A percentile compares a stretch with the other conserved stretches of the same genome.
These are phyloP conservation scores for Dryobotodes eremita DNA, from an alignment of 2,888 invertebrate genomes.

Conservation along the genomic window DNA sequence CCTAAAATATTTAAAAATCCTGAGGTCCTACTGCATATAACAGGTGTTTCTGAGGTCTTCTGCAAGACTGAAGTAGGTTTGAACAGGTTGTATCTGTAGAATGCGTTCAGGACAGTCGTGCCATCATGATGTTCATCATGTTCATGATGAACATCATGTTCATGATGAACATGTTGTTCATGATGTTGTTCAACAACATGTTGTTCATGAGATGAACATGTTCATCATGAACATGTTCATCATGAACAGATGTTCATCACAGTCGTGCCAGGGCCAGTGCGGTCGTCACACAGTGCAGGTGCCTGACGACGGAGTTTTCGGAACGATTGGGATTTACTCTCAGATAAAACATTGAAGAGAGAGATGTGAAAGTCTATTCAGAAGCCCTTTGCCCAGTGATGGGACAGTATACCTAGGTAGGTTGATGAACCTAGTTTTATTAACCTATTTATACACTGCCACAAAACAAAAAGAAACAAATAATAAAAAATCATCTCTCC, in stretches of 20 bases:
- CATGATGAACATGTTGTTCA: no score
- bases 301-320: not conserved
- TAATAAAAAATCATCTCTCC: slow-evolving; percentile 40
- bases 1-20: not conserved
- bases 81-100: no score
- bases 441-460: not conserved
- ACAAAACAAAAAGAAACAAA: slow-evolving; percentile 46
- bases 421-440: slow-evolving; percentile 3
- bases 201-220: no score
- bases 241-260: no score
- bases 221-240: no score
- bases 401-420: no score
- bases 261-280: no score
- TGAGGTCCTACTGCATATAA: not conserved
- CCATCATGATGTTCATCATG: no score
- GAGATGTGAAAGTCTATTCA: not conserved
- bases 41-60: not conserved
- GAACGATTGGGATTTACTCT: not conserved
- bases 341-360: not conserved
- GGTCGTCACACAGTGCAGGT: not conserved
- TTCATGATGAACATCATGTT: no score
- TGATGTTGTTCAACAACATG: no score
- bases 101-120: not conserved
- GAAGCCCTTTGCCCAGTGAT: no score
- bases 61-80: not conserved